Percentiles rank a stretch among this genome's conserved stretches.
Conservation (phyloP, 2,113 vertebrate genomes). For the Actenoides lindsayi region DNA sequence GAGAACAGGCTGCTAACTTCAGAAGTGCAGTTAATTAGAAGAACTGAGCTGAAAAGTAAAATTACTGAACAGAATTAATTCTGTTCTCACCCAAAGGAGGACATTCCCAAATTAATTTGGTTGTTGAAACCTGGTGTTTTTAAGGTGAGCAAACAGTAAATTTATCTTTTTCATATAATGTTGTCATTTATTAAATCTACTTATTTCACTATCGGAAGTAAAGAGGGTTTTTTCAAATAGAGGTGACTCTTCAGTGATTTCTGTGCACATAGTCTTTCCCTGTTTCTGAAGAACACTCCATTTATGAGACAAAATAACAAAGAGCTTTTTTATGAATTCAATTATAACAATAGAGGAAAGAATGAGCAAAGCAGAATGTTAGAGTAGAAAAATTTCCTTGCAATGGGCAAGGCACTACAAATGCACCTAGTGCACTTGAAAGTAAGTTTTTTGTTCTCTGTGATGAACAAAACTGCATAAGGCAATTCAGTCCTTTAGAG, state of each 20-base stretch:
- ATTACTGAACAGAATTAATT: no score
- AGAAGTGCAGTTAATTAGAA: no score
- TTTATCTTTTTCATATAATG: constrained; percentile 22
- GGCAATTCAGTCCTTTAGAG: constrained; percentile 70
- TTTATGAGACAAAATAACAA: constrained; percentile 55
- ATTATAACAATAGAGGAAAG: constrained; percentile 63
- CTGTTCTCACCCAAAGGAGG: no score
- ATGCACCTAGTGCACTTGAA: constrained; percentile 54
- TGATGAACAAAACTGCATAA: constrained; percentile 70
- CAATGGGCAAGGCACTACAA: constrained; percentile 54
- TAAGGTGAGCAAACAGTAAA: constrained; percentile 5
- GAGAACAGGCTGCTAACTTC: no score
- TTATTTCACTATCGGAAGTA: constrained; percentile 44
- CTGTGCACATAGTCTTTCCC: not conserved
- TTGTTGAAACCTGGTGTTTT: not conserved
- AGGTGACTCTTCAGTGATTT: constrained; percentile 10
- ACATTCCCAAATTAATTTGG: not conserved
- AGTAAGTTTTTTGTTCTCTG: constrained; percentile 62
- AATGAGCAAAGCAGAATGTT: constrained; percentile 67
- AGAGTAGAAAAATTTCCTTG: constrained; percentile 59
- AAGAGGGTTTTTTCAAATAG: not conserved
- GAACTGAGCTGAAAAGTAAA: no score
- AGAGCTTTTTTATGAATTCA: constrained; percentile 64
- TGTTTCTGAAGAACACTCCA: constrained; percentile 33
- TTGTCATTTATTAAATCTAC: constrained; percentile 28